A percentile compares a stretch with the other conserved stretches of the same genome.
Conservation (phyloP, 2,888 invertebrate species). For the Sphecodes monilicornis region DNA sequence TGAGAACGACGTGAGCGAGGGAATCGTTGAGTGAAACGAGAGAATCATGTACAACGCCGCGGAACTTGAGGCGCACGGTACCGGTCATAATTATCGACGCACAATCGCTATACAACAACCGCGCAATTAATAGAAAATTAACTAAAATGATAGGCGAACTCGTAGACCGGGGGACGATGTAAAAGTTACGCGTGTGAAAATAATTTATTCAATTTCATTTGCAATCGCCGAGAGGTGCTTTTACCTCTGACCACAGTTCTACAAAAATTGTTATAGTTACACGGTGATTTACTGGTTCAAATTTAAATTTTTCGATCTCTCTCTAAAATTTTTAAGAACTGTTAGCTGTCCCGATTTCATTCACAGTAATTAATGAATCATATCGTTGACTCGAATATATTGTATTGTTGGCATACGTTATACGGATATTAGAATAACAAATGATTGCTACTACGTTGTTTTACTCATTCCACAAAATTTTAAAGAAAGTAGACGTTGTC, state of each 20-base stretch:
- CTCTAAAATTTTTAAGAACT: too few species aligned
- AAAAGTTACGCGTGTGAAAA: neutral
- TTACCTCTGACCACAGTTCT: neutral
- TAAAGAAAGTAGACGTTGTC: too few species aligned
- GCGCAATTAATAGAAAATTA: neutral
- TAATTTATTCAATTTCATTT: neutral
- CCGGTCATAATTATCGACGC: neutral
- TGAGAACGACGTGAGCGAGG: constrained; percentile 55
- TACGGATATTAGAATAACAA: too few species aligned
- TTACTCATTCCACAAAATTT: neutral
- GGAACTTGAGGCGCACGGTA: neutral
- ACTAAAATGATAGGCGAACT: neutral
- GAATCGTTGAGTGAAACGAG: constrained; percentile 39
- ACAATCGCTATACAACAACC: neutral
- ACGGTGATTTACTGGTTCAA: too few species aligned
- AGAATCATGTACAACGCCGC: constrained; percentile 63
- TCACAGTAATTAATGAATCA: too few species aligned
- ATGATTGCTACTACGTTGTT: neutral
- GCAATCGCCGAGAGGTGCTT: neutral
- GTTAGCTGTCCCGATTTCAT: too few species aligned
- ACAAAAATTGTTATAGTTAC: neutral
- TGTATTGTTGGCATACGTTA: too few species aligned
- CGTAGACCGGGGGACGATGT: neutral
- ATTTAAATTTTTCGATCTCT: too few species aligned
- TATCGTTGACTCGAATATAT: too few species aligned